These are phyloP conservation scores for Microctenopoma stevenorrisi DNA, from an alignment of 2,797 vertebrate genomes.

Conservation along the genomic window DNA sequence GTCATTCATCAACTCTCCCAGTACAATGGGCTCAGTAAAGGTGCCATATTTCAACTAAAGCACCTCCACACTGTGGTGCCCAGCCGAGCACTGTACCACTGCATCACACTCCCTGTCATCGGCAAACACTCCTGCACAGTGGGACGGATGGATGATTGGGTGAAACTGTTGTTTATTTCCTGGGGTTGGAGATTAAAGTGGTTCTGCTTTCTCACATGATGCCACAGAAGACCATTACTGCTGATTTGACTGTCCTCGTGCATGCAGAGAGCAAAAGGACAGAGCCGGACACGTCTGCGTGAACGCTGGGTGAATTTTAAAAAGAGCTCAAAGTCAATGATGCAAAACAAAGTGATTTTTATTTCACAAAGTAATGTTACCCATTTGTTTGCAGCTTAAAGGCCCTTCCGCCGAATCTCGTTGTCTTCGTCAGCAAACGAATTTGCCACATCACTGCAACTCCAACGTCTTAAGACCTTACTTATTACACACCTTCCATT, in stretches of 20 bases:
- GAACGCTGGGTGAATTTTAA: background rate
- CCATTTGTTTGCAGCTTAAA: background rate
- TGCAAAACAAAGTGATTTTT: no score
- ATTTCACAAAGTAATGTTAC: no score
- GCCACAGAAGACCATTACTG: conserved; percentile 10
- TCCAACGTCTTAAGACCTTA: no score
- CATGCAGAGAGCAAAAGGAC: background rate
- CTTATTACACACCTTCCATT: background rate
- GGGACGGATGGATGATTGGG: conserved; percentile 36
- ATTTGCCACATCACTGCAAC: background rate
- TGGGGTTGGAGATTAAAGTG: conserved; percentile 46
- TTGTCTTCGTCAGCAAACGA: background rate
- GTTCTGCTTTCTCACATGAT: conserved; percentile 18
- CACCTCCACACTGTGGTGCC: conserved; percentile 52
- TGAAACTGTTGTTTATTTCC: conserved; percentile 52
- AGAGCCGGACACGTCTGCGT: background rate
- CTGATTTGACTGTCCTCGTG: conserved; percentile 34
- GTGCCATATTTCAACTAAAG: conserved; percentile 71
- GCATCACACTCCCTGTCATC: conserved; percentile 50
- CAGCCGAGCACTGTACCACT: conserved; percentile 47
- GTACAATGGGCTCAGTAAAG: conserved; percentile 72
- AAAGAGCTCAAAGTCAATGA: background rate
- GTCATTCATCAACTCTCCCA: conserved; percentile 77
- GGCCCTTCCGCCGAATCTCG: background rate
- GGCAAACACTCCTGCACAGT: conserved; percentile 42